phyloP scores from a whole-genome alignment of 2,113 vertebrate genomes.

The Neotoma lepida region DNA sequence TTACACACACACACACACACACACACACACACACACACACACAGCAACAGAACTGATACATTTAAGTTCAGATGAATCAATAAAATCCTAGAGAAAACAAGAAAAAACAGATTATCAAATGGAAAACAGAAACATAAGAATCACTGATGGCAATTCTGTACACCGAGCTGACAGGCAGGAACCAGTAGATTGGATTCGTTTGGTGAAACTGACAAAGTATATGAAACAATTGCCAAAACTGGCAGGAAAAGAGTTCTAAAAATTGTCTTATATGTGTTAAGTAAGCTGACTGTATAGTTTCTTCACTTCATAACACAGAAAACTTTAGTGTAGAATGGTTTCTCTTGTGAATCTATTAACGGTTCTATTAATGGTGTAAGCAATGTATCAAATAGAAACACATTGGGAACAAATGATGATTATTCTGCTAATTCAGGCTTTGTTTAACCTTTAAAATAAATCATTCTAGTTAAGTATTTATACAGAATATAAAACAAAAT shows the following conservation, averaged over 20 bases:
- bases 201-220: background rate
- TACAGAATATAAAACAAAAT: background rate
- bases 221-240: background rate
- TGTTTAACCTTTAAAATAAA: background rate
- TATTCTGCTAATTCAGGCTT: conserved; percentile 30
- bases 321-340: background rate
- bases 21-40: background rate
- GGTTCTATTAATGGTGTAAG: background rate
- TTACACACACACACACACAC: background rate
- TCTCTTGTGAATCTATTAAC: background rate
- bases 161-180: background rate
- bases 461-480: background rate
- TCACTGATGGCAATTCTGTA: background rate
- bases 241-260: background rate
- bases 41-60: background rate
- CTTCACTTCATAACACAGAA: background rate
- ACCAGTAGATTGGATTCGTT: background rate
- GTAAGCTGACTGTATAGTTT: conserved; percentile 20
- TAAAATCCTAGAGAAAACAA: background rate
- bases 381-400: background rate
- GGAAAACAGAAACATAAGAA: background rate
- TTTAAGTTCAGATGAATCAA: background rate
- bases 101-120: background rate
- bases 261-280: background rate
- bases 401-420: background rate